Percentiles rank a stretch among this genome's conserved stretches.
These are phyloP conservation scores for Sarcophaga caerulescens DNA, from an alignment of 2,888 invertebrate genomes.

Conservation along the genomic window DNA sequence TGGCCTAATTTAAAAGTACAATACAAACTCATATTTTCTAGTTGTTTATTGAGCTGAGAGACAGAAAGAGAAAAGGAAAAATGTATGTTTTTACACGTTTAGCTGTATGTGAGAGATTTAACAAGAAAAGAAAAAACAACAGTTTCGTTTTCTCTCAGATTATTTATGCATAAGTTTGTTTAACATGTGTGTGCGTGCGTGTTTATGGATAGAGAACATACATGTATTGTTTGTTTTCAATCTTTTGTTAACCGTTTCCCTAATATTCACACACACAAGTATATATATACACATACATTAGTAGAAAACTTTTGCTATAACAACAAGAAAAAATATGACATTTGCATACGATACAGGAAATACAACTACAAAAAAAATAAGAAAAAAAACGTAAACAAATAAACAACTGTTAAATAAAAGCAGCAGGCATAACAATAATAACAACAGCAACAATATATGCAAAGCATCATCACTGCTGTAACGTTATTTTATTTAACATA, in stretches of 20 bases:
- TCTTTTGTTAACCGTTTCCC: slow-evolving; percentile 45
- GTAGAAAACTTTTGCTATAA: background rate
- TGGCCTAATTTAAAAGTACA: too few relatives aligned
- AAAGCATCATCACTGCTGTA: slow-evolving; percentile 15
- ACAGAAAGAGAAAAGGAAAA: too few relatives aligned
- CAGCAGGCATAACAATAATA: slow-evolving; percentile 4
- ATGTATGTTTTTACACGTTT: too few relatives aligned
- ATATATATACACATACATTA: background rate
- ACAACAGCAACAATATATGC: slow-evolving; percentile 1
- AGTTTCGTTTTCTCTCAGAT: background rate
- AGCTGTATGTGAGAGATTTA: background rate
- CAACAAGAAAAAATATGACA: background rate
- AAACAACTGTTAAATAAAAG: slow-evolving; percentile 7
- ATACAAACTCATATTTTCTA: too few relatives aligned
- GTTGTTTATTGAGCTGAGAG: too few relatives aligned
- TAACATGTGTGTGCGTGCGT: slow-evolving; percentile 15
- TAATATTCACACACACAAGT: background rate
- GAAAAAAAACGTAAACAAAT: slow-evolving; percentile 11
- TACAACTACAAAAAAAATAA: too few relatives aligned
- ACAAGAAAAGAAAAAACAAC: background rate
- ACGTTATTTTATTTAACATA: slow-evolving; percentile 10
- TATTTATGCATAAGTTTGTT: background rate
- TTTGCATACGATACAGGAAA: background rate
- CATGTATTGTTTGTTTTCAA: slow-evolving; percentile 16
- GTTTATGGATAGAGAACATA: slow-evolving; percentile 30